Conservation (phyloP, 2,113 vertebrate genomes). For the Podilymbus podiceps region DNA sequence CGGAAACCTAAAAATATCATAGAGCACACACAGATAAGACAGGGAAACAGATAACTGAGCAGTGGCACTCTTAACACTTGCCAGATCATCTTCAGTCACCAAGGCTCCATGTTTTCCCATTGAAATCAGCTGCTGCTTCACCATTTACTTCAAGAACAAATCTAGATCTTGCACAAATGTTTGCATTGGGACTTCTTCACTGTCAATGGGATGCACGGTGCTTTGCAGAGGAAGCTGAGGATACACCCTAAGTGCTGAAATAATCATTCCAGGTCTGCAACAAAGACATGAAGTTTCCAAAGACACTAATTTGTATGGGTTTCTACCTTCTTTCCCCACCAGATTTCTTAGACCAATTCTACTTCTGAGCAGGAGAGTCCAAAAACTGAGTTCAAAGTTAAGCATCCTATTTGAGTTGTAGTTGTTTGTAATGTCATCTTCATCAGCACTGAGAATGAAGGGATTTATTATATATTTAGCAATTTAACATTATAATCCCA, state of each 20-base stretch:
- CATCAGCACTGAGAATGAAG: background rate
- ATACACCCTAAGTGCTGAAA: background rate
- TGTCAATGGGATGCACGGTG: fast-evolving
- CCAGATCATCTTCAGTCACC: background rate
- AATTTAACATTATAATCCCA: background rate
- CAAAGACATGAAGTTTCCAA: background rate
- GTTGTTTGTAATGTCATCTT: background rate
- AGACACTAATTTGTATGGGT: background rate
- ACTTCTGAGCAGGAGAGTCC: background rate
- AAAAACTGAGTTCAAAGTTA: background rate
- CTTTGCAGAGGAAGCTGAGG: background rate
- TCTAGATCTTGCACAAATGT: background rate
- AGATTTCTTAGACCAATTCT: background rate
- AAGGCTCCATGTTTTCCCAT: background rate
- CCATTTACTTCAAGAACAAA: background rate
- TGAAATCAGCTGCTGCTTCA: background rate
- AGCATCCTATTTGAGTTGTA: background rate
- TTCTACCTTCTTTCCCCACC: background rate
- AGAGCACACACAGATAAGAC: background rate
- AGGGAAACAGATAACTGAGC: background rate
- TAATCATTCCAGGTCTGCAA: background rate
- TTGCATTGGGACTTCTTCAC: background rate
- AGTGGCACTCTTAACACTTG: background rate
- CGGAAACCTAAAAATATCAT: background rate
- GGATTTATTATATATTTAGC: background rate